Evolutionary conservation across 2,797 vertebrate genomes (phyloP).

Genomic region (Muscicapa striata): DNA sequence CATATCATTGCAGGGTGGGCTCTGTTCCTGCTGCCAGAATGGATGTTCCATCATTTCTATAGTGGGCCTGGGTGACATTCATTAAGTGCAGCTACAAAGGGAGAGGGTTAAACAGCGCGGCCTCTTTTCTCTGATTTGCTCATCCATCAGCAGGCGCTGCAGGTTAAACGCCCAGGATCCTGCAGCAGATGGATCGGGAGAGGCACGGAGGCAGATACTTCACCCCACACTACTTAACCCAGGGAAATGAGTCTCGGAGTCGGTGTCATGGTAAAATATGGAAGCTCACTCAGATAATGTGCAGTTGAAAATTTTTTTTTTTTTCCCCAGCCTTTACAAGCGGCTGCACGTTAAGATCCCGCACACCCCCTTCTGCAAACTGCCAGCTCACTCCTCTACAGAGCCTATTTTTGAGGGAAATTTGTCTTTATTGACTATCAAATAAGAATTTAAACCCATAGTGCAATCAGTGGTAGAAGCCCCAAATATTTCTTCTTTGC

Average conservation of each 20-base stretch:
- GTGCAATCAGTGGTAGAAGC: background rate
- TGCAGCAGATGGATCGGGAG: slow-evolving; percentile 59
- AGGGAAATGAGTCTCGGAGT: slow-evolving; percentile 77
- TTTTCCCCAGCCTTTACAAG: slow-evolving; percentile 45
- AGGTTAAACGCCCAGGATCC: slow-evolving; percentile 58
- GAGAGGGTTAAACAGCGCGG: slow-evolving; percentile 73
- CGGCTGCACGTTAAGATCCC: slow-evolving; percentile 43
- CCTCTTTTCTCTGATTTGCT: slow-evolving; percentile 67
- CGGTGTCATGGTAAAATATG: slow-evolving; percentile 77
- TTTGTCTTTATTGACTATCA: slow-evolving; percentile 52
- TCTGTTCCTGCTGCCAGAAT: slow-evolving; percentile 56
- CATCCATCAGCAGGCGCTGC: slow-evolving; percentile 52
- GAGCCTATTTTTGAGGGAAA: background rate
- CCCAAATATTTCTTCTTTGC: background rate
- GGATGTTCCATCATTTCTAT: slow-evolving; percentile 75
- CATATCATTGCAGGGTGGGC: slow-evolving; percentile 63
- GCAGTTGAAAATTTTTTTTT: slow-evolving; percentile 53
- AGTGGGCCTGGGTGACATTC: slow-evolving; percentile 72
- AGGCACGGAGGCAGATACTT: slow-evolving; percentile 68
- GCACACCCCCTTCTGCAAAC: slow-evolving; percentile 6
- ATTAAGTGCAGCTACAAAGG: slow-evolving; percentile 75
- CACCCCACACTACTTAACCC: slow-evolving; percentile 78
- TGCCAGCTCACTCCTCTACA: background rate
- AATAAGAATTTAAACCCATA: slow-evolving; percentile 16
- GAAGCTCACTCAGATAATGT: slow-evolving; percentile 73